These are phyloP conservation scores for Ophiodon elongatus DNA, from an alignment of 2,113 vertebrate genomes.

Conservation along the genomic window DNA sequence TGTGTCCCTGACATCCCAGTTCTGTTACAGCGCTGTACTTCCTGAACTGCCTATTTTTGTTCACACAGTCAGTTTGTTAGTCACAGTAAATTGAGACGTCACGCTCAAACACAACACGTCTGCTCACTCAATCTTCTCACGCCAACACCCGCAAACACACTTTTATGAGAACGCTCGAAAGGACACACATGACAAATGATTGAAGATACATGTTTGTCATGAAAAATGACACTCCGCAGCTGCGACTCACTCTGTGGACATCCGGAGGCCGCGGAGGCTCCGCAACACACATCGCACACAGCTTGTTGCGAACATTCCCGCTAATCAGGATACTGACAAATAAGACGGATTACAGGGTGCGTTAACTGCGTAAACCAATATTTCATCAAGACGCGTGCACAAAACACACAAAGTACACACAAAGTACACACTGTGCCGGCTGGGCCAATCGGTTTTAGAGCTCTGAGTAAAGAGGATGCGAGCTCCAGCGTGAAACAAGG, in stretches of 20 bases:
- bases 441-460: conserved; percentile 6
- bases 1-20: not conserved
- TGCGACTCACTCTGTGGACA: not conserved
- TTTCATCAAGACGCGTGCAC: conserved; percentile 50
- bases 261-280: not conserved
- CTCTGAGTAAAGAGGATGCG: not conserved
- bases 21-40: not conserved
- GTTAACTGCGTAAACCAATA: conserved; percentile 49
- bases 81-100: conserved; percentile 31
- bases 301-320: conserved; percentile 31
- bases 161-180: not conserved
- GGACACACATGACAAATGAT: not conserved
- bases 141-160: conserved; percentile 1
- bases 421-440: conserved; percentile 15
- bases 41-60: conserved; percentile 13
- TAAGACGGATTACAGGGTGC: conserved; percentile 62
- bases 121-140: conserved; percentile 17
- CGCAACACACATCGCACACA: not conserved
- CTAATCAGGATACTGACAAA: conserved; percentile 66
- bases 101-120: conserved; percentile 7
- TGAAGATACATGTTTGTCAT: conserved; percentile 7
- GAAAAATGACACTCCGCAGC: not conserved
- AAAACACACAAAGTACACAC: conserved; percentile 17
- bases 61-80: conserved; percentile 28
- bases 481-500: conserved; percentile 26